A percentile compares a stretch with the other conserved stretches of the same genome.
Conservation (phyloP, 2,113 vertebrate genomes). For the Sigmodon hispidus region DNA sequence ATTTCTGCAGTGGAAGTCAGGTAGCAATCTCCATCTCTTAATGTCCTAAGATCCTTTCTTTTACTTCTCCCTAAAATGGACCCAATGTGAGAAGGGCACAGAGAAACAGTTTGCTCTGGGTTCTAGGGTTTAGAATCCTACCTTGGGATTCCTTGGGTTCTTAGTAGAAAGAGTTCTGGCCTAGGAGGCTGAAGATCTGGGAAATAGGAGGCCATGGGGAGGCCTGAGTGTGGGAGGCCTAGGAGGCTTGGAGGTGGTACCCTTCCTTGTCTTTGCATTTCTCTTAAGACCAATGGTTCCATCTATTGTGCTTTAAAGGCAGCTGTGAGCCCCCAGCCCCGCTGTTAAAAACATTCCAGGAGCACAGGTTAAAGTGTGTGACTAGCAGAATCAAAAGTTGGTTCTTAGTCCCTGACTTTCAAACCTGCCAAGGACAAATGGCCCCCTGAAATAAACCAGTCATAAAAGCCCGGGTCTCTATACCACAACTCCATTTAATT, state of each 20-base stretch:
- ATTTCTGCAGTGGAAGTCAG: not conserved
- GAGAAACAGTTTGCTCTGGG: not conserved
- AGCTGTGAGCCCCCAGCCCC: not conserved
- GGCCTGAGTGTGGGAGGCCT: not conserved
- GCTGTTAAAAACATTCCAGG: not conserved
- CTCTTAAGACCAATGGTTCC: not conserved
- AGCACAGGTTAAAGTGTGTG: not conserved
- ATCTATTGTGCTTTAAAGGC: not conserved
- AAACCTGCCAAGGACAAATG: not conserved
- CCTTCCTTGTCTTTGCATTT: not conserved
- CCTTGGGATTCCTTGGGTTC: not conserved
- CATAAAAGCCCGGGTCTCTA: constrained; percentile 1
- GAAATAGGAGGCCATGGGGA: not conserved
- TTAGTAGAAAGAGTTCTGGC: constrained; percentile 8
- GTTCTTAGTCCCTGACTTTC: not conserved
- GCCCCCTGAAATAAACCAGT: constrained; percentile 34
- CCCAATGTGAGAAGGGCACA: not conserved
- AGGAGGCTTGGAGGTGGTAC: not conserved
- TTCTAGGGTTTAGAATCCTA: not conserved
- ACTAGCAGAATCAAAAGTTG: not conserved
- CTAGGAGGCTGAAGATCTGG: not conserved
- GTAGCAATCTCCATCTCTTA: not conserved
- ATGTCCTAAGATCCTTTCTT: not conserved
- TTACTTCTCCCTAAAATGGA: not conserved
- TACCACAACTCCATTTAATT: constrained; percentile 65